These are phyloP conservation scores for Bergia puertoricense DNA, from an alignment of 92 coral and sea anemone genomes.

Conservation along the genomic window DNA sequence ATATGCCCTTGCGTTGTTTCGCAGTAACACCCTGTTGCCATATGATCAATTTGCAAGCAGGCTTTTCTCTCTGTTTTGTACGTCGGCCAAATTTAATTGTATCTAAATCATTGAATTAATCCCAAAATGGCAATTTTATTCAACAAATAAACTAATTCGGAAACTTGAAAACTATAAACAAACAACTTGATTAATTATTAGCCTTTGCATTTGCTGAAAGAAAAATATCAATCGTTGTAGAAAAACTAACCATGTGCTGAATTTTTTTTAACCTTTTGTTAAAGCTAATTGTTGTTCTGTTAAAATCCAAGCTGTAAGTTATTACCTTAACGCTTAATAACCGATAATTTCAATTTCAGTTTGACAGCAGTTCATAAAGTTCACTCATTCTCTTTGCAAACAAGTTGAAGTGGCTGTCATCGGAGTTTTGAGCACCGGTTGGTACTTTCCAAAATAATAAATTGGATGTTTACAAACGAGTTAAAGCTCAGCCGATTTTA, in stretches of 20 bases:
- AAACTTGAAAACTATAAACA: background rate
- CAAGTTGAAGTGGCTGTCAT: background rate
- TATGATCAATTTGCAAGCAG: background rate
- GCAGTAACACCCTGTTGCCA: background rate
- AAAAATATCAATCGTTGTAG: too few relatives aligned
- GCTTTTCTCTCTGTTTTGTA: background rate
- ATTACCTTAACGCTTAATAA: background rate
- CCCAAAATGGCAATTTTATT: background rate
- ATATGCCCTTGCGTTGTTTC: background rate
- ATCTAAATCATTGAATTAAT: background rate
- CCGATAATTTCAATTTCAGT: background rate
- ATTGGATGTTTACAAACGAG: background rate
- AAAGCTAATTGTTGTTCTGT: background rate
- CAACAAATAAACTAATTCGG: background rate
- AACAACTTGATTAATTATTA: too few relatives aligned
- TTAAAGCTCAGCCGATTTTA: background rate
- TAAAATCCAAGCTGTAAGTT: background rate
- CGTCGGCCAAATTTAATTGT: too few relatives aligned
- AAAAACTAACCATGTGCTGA: too few relatives aligned
- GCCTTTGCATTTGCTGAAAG: background rate
- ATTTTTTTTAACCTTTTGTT: too few relatives aligned
- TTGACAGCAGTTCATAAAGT: background rate
- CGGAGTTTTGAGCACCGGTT: background rate
- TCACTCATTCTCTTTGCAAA: constrained; percentile 3
- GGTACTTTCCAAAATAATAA: background rate